Percentiles rank a stretch among this genome's conserved stretches.
These are phyloP conservation scores for Pagrus major DNA, from an alignment of 2,113 vertebrate species.

Conservation along the genomic window DNA sequence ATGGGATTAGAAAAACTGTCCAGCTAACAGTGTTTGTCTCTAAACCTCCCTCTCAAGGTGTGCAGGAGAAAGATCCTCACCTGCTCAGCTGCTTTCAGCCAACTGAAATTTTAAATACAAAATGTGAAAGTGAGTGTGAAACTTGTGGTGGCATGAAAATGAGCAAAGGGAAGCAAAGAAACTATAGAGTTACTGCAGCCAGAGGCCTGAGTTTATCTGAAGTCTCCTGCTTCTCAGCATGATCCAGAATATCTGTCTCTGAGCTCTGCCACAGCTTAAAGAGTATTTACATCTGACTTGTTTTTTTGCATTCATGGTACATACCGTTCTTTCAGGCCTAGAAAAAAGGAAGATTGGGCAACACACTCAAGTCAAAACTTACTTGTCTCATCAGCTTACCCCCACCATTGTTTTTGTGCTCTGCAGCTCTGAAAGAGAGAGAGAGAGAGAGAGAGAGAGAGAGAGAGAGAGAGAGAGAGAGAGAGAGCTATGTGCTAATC, in stretches of 20 bases:
- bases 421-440: slow-evolving; percentile 50
- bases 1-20: slow-evolving; percentile 12
- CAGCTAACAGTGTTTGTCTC: slow-evolving; percentile 3
- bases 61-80: neutral
- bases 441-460: no score
- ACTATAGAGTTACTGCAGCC: neutral
- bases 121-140: slow-evolving; percentile 4
- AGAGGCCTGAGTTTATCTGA: neutral
- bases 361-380: slow-evolving; percentile 61
- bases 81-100: neutral
- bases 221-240: slow-evolving; percentile 9
- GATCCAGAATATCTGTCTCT: slow-evolving; percentile 23
- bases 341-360: slow-evolving; percentile 56
- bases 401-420: slow-evolving; percentile 65
- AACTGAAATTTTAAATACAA: neutral
- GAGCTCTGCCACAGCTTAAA: neutral
- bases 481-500: slow-evolving; percentile 66
- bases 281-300: slow-evolving; percentile 38
- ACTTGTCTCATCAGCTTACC: slow-evolving; percentile 58
- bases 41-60: neutral
- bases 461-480: no score
- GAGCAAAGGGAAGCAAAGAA: neutral
- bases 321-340: slow-evolving; percentile 64
- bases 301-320: slow-evolving; percentile 59
- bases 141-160: neutral